Conservation (phyloP, 1,140 invertebrate species). For the Cotesia typhae region DNA sequence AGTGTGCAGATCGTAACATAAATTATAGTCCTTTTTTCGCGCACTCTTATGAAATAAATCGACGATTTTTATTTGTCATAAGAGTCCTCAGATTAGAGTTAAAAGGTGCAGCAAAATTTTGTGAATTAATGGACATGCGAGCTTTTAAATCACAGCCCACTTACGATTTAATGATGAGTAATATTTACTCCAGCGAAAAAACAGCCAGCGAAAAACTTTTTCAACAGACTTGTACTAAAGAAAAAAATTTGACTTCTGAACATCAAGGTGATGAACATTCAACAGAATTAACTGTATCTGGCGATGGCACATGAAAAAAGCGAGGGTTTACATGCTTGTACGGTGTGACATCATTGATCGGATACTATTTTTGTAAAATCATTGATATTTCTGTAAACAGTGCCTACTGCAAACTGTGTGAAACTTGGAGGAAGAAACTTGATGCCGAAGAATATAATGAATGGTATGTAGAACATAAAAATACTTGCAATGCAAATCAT, state of each 20-base stretch:
- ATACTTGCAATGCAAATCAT: slow-evolving; percentile 23
- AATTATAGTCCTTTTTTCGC: not conserved
- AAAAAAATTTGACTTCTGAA: slow-evolving; percentile 21
- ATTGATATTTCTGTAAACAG: slow-evolving; percentile 33
- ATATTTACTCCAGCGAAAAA: slow-evolving; percentile 12
- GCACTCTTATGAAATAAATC: slow-evolving; percentile 14
- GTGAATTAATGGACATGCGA: slow-evolving; percentile 17
- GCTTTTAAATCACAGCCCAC: slow-evolving; percentile 14
- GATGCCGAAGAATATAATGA: slow-evolving; percentile 12
- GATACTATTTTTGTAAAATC: slow-evolving; percentile 22
- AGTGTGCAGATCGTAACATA: not conserved
- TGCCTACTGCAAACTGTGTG: slow-evolving; percentile 33
- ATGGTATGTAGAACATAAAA: slow-evolving; percentile 22
- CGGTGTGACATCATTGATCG: slow-evolving; percentile 21
- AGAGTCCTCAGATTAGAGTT: slow-evolving; percentile 18
- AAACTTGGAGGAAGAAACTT: slow-evolving; percentile 17
- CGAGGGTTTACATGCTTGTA: slow-evolving; percentile 4
- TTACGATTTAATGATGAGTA: not conserved
- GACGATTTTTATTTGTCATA: slow-evolving; percentile 26
- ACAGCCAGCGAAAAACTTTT: slow-evolving; percentile 17
- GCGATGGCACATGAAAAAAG: slow-evolving; percentile 33
- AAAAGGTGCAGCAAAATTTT: slow-evolving; percentile 24
- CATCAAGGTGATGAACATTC: slow-evolving; percentile 23
- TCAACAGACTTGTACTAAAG: slow-evolving; percentile 2
- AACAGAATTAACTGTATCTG: slow-evolving; percentile 26